Percentiles rank a stretch among this genome's conserved stretches.
Conservation (phyloP, 2,113 vertebrate species). For the Cardinalis cardinalis region DNA sequence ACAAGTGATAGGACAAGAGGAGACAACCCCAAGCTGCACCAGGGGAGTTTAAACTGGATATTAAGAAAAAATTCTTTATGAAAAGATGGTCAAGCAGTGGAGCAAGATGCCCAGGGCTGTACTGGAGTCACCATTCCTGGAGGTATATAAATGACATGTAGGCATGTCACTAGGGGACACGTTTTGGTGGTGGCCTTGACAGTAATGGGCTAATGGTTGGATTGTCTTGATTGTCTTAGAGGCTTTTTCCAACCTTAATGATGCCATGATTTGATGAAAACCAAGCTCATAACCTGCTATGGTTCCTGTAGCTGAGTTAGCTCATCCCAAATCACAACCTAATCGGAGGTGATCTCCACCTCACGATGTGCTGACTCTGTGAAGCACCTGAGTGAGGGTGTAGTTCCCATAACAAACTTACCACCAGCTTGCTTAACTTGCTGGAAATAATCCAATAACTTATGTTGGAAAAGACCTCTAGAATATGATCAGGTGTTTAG, state of each 20-base stretch:
- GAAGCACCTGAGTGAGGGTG: rapidly evolving
- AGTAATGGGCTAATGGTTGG: not conserved
- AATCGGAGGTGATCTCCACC: no score
- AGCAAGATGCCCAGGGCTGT: not conserved
- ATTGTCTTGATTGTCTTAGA: not conserved
- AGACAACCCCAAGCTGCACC: not conserved
- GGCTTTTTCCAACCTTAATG: not conserved
- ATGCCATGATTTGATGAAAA: not conserved
- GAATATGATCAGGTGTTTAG: not conserved
- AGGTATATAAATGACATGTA: not conserved
- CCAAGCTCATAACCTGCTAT: not conserved
- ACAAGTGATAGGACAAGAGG: not conserved
- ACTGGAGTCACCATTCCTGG: not conserved
- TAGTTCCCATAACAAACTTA: not conserved
- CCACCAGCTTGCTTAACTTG: not conserved
- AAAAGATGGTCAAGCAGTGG: not conserved
- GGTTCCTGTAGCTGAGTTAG: not conserved
- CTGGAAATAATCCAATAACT: not conserved
- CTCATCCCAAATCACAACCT: not conserved
- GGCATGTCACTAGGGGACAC: rapidly evolving
- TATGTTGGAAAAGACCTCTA: rapidly evolving
- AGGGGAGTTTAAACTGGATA: not conserved
- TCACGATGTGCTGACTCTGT: rapidly evolving
- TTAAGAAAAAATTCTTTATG: not conserved
- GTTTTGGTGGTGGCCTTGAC: not conserved